These are phyloP conservation scores for Capreolus pygargus DNA, from an alignment of 2,113 vertebrate species.

Conservation along the genomic window DNA sequence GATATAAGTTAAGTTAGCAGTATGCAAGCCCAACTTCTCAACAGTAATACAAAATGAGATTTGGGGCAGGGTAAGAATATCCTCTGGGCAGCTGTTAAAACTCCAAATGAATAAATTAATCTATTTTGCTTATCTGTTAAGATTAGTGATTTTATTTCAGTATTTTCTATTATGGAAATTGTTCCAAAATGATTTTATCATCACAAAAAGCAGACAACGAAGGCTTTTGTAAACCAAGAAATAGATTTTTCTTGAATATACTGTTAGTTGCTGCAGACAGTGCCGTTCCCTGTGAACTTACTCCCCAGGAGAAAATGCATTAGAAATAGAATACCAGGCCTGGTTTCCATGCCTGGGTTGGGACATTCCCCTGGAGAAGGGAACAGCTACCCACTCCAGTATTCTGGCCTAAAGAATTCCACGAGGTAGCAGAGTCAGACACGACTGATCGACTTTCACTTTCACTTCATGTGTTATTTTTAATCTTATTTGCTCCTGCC, in stretches of 20 bases:
- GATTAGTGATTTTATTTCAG: background rate
- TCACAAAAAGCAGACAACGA: background rate
- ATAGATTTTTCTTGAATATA: background rate
- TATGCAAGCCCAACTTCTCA: background rate
- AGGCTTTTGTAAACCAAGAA: background rate
- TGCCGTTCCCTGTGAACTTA: background rate
- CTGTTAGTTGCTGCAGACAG: background rate
- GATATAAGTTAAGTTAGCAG: background rate
- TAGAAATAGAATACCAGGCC: background rate
- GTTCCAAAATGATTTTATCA: background rate
- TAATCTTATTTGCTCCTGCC: background rate
- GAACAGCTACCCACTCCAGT: background rate
- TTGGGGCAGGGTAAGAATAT: background rate
- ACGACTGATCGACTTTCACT: background rate
- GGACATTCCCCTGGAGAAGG: background rate
- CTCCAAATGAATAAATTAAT: background rate
- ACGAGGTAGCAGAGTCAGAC: background rate
- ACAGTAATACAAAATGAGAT: background rate
- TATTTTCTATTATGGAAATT: slow-evolving; percentile 13
- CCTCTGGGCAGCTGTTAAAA: slow-evolving; percentile 22
- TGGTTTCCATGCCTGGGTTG: background rate
- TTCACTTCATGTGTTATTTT: background rate
- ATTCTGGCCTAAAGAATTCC: background rate
- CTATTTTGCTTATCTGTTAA: background rate
- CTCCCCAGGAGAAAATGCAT: background rate